A percentile compares a stretch with the other conserved stretches of the same genome.
phyloP scores from a whole-genome alignment of 2,888 invertebrate species.

The Notodonta dromedarius region DNA sequence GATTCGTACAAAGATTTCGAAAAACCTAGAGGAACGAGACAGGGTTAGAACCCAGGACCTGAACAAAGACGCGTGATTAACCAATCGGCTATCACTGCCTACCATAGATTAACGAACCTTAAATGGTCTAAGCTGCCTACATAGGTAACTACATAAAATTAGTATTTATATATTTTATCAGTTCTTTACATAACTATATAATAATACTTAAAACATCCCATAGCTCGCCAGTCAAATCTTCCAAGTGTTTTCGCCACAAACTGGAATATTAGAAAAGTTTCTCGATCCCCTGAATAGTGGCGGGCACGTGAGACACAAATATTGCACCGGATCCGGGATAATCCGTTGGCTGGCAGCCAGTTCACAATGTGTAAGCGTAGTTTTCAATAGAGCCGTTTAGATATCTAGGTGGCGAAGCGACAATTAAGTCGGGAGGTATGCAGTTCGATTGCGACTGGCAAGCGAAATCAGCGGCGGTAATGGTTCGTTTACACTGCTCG shows the following conservation, averaged over 20 bases:
- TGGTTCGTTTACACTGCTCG: conserved; percentile 6
- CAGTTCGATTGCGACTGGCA: conserved; percentile 29
- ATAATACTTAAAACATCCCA: neutral
- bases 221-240: conserved; percentile 57
- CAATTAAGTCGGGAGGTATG: conserved; percentile 42
- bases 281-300: conserved; percentile 77
- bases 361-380: conserved; percentile 75
- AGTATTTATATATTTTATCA: no score
- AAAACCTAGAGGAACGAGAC: no score
- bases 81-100: no score
- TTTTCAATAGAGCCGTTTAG: conserved; percentile 45
- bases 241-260: conserved; percentile 63
- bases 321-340: conserved; percentile 70
- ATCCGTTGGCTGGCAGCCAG: conserved; percentile 77
- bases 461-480: conserved; percentile 9
- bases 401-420: conserved; percentile 41
- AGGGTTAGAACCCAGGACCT: no score
- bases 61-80: no score
- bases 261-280: conserved; percentile 82
- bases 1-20: no score
- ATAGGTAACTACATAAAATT: no score
- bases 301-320: conserved; percentile 77
- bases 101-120: no score
- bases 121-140: no score
- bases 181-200: no score